Percentiles rank a stretch among this genome's conserved stretches.
Evolutionary conservation across 2,888 invertebrate genomes (phyloP).

Genomic region (Sinelater perroti): DNA sequence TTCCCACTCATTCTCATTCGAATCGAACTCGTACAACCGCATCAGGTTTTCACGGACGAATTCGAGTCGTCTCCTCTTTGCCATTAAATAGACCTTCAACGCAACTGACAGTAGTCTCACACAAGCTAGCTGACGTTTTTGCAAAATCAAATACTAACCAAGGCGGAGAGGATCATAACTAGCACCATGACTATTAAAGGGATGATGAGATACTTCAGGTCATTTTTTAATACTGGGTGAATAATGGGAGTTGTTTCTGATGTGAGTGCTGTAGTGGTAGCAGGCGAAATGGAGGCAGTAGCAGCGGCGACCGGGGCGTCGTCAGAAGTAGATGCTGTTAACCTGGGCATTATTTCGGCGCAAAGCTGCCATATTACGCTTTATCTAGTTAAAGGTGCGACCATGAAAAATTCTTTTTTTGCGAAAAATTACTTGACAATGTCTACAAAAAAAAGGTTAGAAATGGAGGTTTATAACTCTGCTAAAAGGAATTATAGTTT

Average conservation of each 20-base stretch:
- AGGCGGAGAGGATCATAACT: slow-evolving; percentile 56
- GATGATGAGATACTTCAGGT: slow-evolving; percentile 55
- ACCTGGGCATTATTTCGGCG: slow-evolving; percentile 10
- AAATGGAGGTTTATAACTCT: too few species aligned
- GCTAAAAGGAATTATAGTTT: too few species aligned
- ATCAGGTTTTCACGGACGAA: slow-evolving; percentile 70
- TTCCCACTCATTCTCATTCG: slow-evolving; percentile 76
- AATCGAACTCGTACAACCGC: slow-evolving; percentile 74
- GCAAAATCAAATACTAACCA: slow-evolving; percentile 57
- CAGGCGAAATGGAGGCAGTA: background rate
- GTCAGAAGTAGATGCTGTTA: too few species aligned
- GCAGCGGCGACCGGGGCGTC: too few species aligned
- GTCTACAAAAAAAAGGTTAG: slow-evolving; percentile 9
- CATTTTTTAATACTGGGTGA: slow-evolving; percentile 42
- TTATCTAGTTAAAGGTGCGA: background rate
- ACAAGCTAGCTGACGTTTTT: slow-evolving; percentile 3
- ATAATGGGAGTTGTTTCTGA: slow-evolving; percentile 1
- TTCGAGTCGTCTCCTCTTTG: slow-evolving; percentile 65
- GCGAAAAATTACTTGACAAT: background rate
- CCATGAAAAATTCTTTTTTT: background rate
- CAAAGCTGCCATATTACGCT: slow-evolving; percentile 20
- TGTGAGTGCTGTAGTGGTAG: slow-evolving; percentile 22
- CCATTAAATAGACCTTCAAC: slow-evolving; percentile 63
- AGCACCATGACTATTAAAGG: slow-evolving; percentile 57
- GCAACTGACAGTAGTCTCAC: too few species aligned